Evolutionary conservation across 2,888 invertebrate species (phyloP).

Genomic region (Papilio gigon): DNA sequence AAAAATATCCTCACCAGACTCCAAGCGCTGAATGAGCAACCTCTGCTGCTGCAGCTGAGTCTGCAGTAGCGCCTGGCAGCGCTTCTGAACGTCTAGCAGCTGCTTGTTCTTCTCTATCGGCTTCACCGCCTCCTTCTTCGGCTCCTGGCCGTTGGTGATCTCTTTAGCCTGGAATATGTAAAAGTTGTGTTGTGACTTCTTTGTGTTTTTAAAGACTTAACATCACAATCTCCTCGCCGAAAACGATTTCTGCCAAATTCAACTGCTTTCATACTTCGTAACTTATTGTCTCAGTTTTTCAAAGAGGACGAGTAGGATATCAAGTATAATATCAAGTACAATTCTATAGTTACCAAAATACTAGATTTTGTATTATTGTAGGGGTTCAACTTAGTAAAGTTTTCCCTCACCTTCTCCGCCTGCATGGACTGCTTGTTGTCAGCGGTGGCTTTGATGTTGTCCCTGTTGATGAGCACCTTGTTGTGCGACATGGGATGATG

Average conservation of each 20-base stretch:
- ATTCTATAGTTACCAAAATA: no score
- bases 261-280: no score
- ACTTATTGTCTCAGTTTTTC: no score
- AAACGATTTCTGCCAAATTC: no score
- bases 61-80: slow-evolving; percentile 93
- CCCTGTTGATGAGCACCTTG: slow-evolving; percentile 78
- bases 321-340: no score
- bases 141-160: slow-evolving; percentile 57
- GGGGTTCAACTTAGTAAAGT: no score
- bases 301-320: no score
- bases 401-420: slow-evolving; percentile 55
- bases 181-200: no score
- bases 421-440: slow-evolving; percentile 63
- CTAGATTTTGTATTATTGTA: no score
- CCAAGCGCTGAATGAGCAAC: slow-evolving; percentile 90
- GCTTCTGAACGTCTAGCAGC: slow-evolving; percentile 90
- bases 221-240: no score
- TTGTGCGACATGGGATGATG: slow-evolving; percentile 69
- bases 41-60: slow-evolving; percentile 95
- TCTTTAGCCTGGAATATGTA: slow-evolving; percentile 55
- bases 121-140: slow-evolving; percentile 53
- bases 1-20: slow-evolving; percentile 81
- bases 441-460: slow-evolving; percentile 76
- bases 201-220: no score
- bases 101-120: slow-evolving; percentile 78